phyloP scores from a whole-genome alignment of 2,797 vertebrate species.

The Gymnothorax reevesii region DNA sequence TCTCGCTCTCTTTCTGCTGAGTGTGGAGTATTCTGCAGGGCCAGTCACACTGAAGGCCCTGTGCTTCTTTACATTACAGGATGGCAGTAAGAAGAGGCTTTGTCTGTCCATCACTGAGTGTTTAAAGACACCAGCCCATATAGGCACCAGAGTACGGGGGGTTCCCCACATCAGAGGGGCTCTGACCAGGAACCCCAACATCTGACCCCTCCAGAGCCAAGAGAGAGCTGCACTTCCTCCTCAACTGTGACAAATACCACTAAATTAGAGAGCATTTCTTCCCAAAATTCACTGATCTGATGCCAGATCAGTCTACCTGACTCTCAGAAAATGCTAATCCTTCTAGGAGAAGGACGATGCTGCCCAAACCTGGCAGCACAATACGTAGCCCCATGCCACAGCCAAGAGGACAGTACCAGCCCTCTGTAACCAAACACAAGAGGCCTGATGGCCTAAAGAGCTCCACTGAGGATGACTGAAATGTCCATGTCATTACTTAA shows the following conservation, averaged over 20 bases:
- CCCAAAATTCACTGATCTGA: too few species aligned
- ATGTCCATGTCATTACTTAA: too few species aligned
- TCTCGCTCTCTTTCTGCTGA: slow-evolving; percentile 32
- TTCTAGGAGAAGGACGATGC: too few species aligned
- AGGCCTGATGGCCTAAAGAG: too few species aligned
- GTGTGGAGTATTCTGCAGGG: slow-evolving; percentile 37
- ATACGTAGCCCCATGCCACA: too few species aligned
- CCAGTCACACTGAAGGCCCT: slow-evolving; percentile 41
- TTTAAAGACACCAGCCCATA: slow-evolving; percentile 53
- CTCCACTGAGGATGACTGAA: too few species aligned
- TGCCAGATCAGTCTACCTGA: too few species aligned
- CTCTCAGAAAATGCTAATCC: too few species aligned
- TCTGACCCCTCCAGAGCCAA: slow-evolving; percentile 38
- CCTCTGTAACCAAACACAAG: too few species aligned
- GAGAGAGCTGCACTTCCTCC: slow-evolving; percentile 21
- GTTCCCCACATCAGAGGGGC: slow-evolving; percentile 42
- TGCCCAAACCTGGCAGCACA: too few species aligned
- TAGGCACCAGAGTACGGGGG: slow-evolving; percentile 37
- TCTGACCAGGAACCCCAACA: slow-evolving; percentile 40
- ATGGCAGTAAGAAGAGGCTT: slow-evolving; percentile 59
- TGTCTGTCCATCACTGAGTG: slow-evolving; percentile 66
- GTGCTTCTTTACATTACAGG: slow-evolving; percentile 38
- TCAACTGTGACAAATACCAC: slow-evolving; percentile 16
- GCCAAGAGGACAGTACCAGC: too few species aligned
- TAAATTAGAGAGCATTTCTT: neutral